phyloP scores from a whole-genome alignment of 2,113 vertebrate genomes.

The Poeciliopsis prolifica region DNA sequence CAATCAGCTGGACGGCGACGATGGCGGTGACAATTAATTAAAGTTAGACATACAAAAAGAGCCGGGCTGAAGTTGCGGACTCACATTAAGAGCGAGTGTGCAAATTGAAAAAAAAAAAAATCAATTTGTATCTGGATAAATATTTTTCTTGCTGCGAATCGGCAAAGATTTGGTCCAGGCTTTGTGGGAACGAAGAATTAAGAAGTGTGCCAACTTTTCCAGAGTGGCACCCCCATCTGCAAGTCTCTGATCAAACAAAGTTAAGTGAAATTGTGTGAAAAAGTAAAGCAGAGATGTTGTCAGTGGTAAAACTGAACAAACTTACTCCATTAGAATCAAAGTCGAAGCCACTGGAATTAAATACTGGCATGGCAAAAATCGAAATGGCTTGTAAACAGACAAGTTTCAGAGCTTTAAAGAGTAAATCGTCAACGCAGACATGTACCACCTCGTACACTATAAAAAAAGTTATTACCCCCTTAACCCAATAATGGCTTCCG shows the following conservation, averaged over 20 bases:
- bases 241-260: neutral
- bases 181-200: slow-evolving; percentile 40
- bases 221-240: slow-evolving; percentile 25
- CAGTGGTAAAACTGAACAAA: neutral
- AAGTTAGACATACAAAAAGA: slow-evolving; percentile 64
- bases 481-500: no score
- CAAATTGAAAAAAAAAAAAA: slow-evolving; percentile 61
- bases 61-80: slow-evolving; percentile 57
- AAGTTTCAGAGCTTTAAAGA: neutral
- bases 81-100: slow-evolving; percentile 57
- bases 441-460: neutral
- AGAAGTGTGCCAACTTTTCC: slow-evolving; percentile 29
- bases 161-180: slow-evolving; percentile 19
- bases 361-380: neutral
- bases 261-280: neutral
- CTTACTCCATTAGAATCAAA: neutral
- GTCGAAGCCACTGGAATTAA: neutral
- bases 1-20: slow-evolving; percentile 61
- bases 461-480: neutral
- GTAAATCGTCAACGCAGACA: neutral
- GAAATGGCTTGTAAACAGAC: neutral
- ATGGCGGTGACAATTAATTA: slow-evolving; percentile 67
- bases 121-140: slow-evolving; percentile 65
- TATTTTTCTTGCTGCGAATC: slow-evolving; percentile 57
- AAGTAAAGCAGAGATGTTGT: neutral